Percentiles rank a stretch among this genome's conserved stretches.
phyloP scores from a whole-genome alignment of 2,888 invertebrate genomes.

The Cartodere bifasciata region DNA sequence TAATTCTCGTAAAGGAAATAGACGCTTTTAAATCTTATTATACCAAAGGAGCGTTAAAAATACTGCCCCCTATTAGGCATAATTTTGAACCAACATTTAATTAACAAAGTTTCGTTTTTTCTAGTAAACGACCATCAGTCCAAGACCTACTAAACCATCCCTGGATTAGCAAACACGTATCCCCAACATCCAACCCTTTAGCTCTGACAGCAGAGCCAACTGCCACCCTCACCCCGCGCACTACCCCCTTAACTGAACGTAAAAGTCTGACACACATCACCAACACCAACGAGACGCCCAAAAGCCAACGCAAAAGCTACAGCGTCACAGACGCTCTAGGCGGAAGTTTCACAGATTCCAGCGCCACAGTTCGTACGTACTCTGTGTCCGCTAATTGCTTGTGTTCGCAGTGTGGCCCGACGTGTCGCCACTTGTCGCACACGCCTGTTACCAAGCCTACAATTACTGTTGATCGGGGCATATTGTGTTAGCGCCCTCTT shows the following conservation, averaged over 20 bases:
- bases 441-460: constrained; percentile 33
- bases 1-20: too few species aligned
- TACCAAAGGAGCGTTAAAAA: too few species aligned
- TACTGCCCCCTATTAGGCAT: too few species aligned
- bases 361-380: constrained; percentile 31
- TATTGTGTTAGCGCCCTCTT: constrained; percentile 36
- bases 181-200: constrained; percentile 15
- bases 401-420: constrained; percentile 36
- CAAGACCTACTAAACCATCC: constrained; percentile 81
- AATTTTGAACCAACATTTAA: too few species aligned
- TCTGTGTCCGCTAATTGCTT: constrained; percentile 31
- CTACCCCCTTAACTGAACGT: constrained; percentile 29
- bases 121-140: constrained; percentile 78
- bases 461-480: constrained; percentile 36
- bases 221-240: constrained; percentile 17
- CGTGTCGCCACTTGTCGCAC: constrained; percentile 34
- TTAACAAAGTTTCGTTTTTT: constrained; percentile 32
- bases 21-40: too few species aligned
- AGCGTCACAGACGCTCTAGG: constrained; percentile 23
- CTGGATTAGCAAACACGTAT: constrained; percentile 49
- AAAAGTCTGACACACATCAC: constrained; percentile 26
- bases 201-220: constrained; percentile 12
- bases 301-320: constrained; percentile 23
- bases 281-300: constrained; percentile 14
- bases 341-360: constrained; percentile 25